A percentile compares a stretch with the other conserved stretches of the same genome.
Evolutionary conservation across 2,888 invertebrate species (phyloP).

Genomic region (Therioaphis trifolii): DNA sequence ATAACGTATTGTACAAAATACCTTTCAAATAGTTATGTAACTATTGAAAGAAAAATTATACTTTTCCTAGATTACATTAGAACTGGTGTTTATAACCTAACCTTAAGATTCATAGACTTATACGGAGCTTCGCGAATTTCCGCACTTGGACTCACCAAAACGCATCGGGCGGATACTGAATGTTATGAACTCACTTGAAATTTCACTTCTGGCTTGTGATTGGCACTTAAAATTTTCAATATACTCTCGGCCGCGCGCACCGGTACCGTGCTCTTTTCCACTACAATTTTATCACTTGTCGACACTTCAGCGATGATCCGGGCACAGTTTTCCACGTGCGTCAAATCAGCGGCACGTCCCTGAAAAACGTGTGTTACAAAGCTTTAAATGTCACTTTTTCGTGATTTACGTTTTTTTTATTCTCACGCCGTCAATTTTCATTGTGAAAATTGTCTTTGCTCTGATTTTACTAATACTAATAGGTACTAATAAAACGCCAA

Average conservation of each 20-base stretch:
- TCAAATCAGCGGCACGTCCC: slow-evolving; percentile 96
- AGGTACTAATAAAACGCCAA: too few relatives aligned
- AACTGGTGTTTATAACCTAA: slow-evolving; percentile 93
- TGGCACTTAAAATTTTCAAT: slow-evolving; percentile 92
- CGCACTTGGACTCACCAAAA: not conserved
- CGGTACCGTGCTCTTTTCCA: slow-evolving; percentile 99
- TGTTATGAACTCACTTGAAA: slow-evolving; percentile 71
- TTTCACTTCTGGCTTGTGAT: slow-evolving; percentile 82
- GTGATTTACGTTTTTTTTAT: too few relatives aligned
- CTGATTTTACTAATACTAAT: too few relatives aligned
- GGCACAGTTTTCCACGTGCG: slow-evolving; percentile 95
- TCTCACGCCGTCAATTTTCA: too few relatives aligned
- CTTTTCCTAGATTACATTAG: slow-evolving; percentile 97
- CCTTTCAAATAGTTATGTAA: too few relatives aligned
- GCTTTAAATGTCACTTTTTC: too few relatives aligned
- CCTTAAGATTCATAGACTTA: slow-evolving; percentile 98
- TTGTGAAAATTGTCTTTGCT: too few relatives aligned
- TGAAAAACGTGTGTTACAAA: slow-evolving; percentile 68
- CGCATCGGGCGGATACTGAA: not conserved
- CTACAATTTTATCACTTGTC: slow-evolving; percentile 89
- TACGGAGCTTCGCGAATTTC: slow-evolving; percentile 83
- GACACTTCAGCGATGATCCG: slow-evolving; percentile 94
- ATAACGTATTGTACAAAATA: too few relatives aligned
- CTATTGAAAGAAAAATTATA: slow-evolving; percentile 85
- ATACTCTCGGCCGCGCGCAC: slow-evolving; percentile 98